Conservation (phyloP, 2,113 vertebrate genomes). For the Peromyscus californicus region DNA sequence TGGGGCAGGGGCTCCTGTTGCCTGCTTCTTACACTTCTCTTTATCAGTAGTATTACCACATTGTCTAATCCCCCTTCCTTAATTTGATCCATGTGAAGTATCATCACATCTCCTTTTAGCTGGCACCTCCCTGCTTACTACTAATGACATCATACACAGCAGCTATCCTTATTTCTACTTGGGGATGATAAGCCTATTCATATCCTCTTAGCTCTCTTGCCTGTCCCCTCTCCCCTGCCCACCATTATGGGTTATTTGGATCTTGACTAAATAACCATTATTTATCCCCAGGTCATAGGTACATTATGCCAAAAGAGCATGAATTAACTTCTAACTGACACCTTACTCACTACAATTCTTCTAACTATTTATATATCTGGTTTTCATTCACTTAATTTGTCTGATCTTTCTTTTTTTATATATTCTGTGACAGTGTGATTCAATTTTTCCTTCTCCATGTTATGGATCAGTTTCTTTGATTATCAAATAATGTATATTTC, state of each 20-base stretch:
- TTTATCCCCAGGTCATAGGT: background rate
- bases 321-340: background rate
- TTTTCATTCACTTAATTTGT: background rate
- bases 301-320: background rate
- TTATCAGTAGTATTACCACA: background rate
- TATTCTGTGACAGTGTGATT: background rate
- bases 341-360: background rate
- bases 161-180: background rate
- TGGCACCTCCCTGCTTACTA: background rate
- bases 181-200: background rate
- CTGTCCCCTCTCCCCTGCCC: accelerated
- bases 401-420: background rate
- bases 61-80: background rate
- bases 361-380: background rate
- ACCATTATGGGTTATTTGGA: background rate
- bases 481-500: conserved; percentile 21
- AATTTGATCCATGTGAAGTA: background rate
- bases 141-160: background rate
- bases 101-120: background rate
- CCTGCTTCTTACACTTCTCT: background rate
- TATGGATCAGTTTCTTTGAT: background rate
- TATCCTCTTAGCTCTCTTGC: background rate
- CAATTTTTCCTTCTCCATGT: background rate
- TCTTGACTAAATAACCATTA: background rate
- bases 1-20: background rate